These are phyloP conservation scores for Ormyrus nitidulus DNA, from an alignment of 2,888 invertebrate species.

Conservation along the genomic window DNA sequence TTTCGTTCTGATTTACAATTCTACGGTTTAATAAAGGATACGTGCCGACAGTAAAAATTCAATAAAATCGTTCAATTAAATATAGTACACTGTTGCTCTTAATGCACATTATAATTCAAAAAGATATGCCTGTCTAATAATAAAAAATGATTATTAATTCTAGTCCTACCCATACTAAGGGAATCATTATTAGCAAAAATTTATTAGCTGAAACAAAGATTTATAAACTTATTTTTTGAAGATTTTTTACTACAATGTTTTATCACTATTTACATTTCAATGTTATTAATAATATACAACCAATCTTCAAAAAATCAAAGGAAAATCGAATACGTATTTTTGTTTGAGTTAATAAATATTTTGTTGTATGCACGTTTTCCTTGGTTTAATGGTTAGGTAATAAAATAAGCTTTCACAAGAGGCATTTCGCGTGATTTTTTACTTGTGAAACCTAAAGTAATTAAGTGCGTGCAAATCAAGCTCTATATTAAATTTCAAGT, in stretches of 20 bases:
- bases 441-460: constrained; percentile 40
- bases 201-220: constrained; percentile 28
- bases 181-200: constrained; percentile 35
- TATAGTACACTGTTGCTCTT: constrained; percentile 45
- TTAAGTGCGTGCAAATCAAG: constrained; percentile 33
- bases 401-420: constrained; percentile 41
- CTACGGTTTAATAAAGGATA: background rate
- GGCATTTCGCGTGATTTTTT: constrained; percentile 38
- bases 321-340: constrained; percentile 2
- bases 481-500: constrained; percentile 16
- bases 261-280: constrained; percentile 38
- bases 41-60: constrained; percentile 15
- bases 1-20: constrained; percentile 45
- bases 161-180: constrained; percentile 44
- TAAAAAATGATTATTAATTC: constrained; percentile 46
- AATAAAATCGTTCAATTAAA: constrained; percentile 48
- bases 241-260: constrained; percentile 36
- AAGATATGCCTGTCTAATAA: constrained; percentile 46
- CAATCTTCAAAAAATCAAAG: constrained; percentile 25
- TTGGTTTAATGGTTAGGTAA: constrained; percentile 28
- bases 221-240: constrained; percentile 30
- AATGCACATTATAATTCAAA: constrained; percentile 46
- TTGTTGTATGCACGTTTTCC: constrained; percentile 33
- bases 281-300: background rate
- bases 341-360: constrained; percentile 37